Conservation (phyloP, 2,888 invertebrate genomes). For the Gnatocerus cornutus region DNA sequence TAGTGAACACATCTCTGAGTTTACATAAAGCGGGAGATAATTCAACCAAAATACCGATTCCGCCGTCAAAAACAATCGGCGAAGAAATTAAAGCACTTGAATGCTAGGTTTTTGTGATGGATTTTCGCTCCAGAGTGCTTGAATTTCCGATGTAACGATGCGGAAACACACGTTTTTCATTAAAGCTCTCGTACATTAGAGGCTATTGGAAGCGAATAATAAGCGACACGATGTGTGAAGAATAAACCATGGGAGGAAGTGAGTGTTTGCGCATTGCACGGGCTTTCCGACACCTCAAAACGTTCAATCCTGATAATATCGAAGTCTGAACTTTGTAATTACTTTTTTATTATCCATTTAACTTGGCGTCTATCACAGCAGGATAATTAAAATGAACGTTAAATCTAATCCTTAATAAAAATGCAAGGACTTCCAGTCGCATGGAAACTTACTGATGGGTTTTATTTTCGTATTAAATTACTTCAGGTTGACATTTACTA, state of each 20-base stretch:
- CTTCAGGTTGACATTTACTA: slow-evolving; percentile 30
- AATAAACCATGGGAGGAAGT: background rate
- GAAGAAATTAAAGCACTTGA: slow-evolving; percentile 9
- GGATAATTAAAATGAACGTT: slow-evolving; percentile 5
- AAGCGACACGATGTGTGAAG: background rate
- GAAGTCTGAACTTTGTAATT: background rate
- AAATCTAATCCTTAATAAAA: background rate
- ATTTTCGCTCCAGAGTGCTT: background rate
- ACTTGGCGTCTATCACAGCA: background rate
- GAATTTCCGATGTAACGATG: slow-evolving; percentile 7
- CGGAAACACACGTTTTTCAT: slow-evolving; percentile 37
- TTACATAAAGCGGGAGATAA: slow-evolving; percentile 13
- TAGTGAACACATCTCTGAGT: slow-evolving; percentile 13
- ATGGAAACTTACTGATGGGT: slow-evolving; percentile 8
- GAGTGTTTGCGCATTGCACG: background rate
- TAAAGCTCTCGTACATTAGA: slow-evolving; percentile 32
- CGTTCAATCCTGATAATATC: background rate
- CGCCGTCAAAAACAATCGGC: background rate
- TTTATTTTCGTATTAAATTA: slow-evolving; percentile 24
- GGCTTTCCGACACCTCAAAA: background rate
- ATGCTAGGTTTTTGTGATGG: background rate
- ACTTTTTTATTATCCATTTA: background rate
- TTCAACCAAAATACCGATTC: slow-evolving; percentile 11
- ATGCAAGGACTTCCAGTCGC: background rate
- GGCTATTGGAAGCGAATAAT: slow-evolving; percentile 20